These are phyloP conservation scores for Protomyctophum bolini DNA, from an alignment of 2,113 vertebrate species.

Conservation along the genomic window DNA sequence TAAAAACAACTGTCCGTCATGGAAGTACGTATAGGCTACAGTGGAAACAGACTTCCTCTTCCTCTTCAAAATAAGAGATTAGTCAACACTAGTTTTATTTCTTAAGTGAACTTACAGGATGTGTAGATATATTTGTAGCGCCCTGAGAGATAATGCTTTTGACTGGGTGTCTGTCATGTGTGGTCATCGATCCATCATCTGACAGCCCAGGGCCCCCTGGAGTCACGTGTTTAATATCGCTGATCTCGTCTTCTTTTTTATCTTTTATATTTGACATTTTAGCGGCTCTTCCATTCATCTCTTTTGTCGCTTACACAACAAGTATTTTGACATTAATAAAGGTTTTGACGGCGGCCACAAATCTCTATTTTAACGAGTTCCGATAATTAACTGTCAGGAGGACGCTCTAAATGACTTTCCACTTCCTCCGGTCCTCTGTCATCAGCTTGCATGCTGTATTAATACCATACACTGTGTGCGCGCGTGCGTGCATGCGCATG, in stretches of 20 bases:
- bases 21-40: too few relatives aligned
- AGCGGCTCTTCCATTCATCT: not conserved
- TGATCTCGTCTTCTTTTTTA: not conserved
- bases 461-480: constrained; percentile 19
- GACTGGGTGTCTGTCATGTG: too few relatives aligned
- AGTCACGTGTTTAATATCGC: too few relatives aligned
- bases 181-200: too few relatives aligned
- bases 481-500: constrained; percentile 22
- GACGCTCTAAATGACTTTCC: constrained; percentile 24
- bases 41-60: too few relatives aligned
- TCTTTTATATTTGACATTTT: not conserved
- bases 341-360: constrained; percentile 1
- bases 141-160: too few relatives aligned
- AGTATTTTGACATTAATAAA: not conserved
- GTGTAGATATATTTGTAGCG: too few relatives aligned
- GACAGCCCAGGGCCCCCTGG: too few relatives aligned
- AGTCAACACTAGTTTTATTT: too few relatives aligned
- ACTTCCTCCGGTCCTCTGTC: constrained; percentile 13
- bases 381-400: constrained; percentile 31
- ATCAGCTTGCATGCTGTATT: constrained; percentile 32
- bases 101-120: too few relatives aligned
- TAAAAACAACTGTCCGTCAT: too few relatives aligned
- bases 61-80: too few relatives aligned
- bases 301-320: not conserved
- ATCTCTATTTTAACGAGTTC: constrained; percentile 20